Conservation (phyloP, 2,797 vertebrate genomes). For the Hemibagrus guttatus region DNA sequence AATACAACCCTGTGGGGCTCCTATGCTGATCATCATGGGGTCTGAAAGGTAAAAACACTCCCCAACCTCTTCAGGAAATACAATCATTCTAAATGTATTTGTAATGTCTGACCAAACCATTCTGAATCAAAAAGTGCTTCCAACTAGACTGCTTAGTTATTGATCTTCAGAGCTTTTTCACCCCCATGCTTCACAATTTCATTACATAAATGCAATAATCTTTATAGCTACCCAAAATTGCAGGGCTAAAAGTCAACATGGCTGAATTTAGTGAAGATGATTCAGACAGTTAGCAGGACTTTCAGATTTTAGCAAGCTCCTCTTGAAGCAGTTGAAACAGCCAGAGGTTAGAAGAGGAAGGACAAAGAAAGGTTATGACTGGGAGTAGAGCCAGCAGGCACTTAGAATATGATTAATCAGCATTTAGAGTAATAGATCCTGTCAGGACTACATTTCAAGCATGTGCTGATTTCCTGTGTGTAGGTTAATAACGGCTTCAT, state of each 20-base stretch:
- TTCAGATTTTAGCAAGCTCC: neutral
- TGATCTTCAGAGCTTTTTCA: neutral
- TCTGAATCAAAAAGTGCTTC: neutral
- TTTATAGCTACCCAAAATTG: neutral
- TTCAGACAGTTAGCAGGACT: neutral
- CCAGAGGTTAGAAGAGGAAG: constrained; percentile 23
- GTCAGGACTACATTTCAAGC: constrained; percentile 29
- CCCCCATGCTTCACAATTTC: neutral
- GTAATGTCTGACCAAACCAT: neutral
- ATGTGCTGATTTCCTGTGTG: neutral
- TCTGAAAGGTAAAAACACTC: too few species aligned
- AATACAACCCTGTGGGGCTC: too few species aligned
- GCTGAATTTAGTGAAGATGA: neutral
- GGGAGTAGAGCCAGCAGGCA: constrained; percentile 50
- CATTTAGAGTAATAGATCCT: constrained; percentile 47
- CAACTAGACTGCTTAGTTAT: neutral
- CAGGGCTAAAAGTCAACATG: neutral
- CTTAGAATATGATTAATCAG: constrained; percentile 51
- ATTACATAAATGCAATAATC: neutral
- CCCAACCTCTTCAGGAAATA: neutral
- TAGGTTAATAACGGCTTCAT: constrained; percentile 9
- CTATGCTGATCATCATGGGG: too few species aligned
- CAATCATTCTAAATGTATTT: neutral
- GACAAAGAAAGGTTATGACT: constrained; percentile 36
- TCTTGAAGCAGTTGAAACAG: neutral